Evolutionary conservation across 1,140 invertebrate species (phyloP).

Genomic region (Elymnias hypermnestra): DNA sequence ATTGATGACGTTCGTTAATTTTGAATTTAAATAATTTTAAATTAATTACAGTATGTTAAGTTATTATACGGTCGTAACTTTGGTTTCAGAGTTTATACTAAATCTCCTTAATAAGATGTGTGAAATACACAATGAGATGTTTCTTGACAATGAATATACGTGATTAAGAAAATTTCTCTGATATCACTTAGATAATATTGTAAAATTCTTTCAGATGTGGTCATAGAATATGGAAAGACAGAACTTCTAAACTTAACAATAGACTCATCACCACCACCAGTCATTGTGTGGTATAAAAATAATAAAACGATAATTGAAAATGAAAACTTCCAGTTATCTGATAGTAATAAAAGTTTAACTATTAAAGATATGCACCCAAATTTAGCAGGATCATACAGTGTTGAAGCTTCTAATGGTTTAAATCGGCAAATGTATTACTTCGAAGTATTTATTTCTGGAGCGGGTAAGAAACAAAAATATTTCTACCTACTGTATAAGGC

Average conservation of each 20-base stretch:
- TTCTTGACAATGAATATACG: no score
- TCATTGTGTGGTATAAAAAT: constrained; percentile 2
- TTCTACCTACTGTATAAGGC: no score
- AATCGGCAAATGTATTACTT: background rate
- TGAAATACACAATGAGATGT: no score
- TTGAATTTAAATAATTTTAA: no score
- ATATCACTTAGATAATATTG: background rate
- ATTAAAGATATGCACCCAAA: background rate
- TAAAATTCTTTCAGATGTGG: background rate
- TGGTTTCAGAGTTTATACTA: no score
- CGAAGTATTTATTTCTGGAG: background rate
- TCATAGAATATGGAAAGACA: constrained; percentile 1
- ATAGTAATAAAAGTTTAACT: background rate
- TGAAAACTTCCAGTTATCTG: background rate
- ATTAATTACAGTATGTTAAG: no score
- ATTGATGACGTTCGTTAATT: no score
- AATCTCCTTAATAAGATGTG: no score
- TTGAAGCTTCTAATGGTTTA: background rate
- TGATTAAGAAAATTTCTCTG: no score
- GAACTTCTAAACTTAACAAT: background rate
- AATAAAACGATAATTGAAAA: background rate
- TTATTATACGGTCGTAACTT: no score
- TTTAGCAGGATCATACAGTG: constrained; percentile 2
- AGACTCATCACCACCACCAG: background rate
- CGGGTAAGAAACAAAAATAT: no score